Conservation (phyloP, 1,140 invertebrate species). For the Doryteuthis pealeii region DNA sequence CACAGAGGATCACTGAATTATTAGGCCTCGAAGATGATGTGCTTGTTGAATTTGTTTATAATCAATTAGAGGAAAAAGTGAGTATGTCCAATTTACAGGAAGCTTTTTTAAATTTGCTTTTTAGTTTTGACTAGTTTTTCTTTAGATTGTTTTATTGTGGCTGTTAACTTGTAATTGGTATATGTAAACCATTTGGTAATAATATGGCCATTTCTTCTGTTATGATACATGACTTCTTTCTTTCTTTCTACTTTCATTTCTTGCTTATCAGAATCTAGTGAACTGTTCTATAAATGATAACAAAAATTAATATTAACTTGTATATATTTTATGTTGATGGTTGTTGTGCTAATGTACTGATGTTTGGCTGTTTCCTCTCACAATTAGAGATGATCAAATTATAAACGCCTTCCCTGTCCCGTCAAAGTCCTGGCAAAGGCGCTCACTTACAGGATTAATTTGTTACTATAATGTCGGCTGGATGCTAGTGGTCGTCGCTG, state of each 20-base stretch:
- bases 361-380: constrained; percentile 43
- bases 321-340: neutral
- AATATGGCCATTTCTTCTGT: no score
- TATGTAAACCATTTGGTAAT: no score
- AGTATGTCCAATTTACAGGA: constrained; percentile 2
- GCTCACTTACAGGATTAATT: constrained; percentile 24
- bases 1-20: constrained; percentile 91
- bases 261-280: no score
- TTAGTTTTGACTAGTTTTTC: neutral
- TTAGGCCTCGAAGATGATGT: constrained; percentile 94
- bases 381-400: constrained; percentile 48
- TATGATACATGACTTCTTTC: no score
- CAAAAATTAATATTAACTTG: no score
- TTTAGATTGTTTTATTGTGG: no score
- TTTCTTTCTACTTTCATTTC: no score
- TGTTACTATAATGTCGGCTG: constrained; percentile 11
- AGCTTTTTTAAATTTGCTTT: neutral
- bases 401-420: constrained; percentile 35
- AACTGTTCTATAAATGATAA: no score
- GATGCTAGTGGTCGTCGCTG: constrained; percentile 10
- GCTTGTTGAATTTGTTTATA: constrained; percentile 97
- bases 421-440: constrained; percentile 32
- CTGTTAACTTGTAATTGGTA: no score
- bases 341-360: constrained; percentile 30
- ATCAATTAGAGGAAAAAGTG: constrained; percentile 82